Conservation (phyloP, 2,797 vertebrate species). For the Dryobates pubescens region DNA sequence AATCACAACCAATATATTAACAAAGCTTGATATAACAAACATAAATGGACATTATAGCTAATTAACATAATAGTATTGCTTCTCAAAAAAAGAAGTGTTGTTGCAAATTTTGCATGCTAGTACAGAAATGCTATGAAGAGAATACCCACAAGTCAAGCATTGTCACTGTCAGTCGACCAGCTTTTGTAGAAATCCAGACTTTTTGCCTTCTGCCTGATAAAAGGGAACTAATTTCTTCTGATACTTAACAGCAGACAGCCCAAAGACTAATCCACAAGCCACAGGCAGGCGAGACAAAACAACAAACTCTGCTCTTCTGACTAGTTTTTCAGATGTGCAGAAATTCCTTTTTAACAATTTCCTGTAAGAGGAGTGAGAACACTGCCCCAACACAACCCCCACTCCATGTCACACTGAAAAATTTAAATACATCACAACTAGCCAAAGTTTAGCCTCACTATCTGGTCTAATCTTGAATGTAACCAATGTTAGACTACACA, state of each 20-base stretch:
- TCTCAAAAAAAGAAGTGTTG: background rate
- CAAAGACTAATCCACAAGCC: background rate
- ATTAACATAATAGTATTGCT: background rate
- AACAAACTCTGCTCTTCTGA: slow-evolving; percentile 37
- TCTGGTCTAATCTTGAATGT: background rate
- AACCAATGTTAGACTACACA: background rate
- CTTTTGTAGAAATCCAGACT: background rate
- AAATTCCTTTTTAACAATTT: slow-evolving; percentile 48
- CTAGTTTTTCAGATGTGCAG: slow-evolving; percentile 45
- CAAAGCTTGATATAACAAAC: background rate
- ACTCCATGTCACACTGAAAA: background rate
- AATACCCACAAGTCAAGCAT: background rate
- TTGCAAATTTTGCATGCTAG: background rate
- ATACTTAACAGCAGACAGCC: slow-evolving; percentile 11
- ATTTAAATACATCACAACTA: background rate
- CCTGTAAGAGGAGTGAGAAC: slow-evolving; percentile 3
- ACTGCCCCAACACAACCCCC: background rate
- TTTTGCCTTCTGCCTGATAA: background rate
- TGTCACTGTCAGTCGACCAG: background rate
- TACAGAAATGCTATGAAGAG: background rate
- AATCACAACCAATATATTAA: background rate
- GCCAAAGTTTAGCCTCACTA: background rate
- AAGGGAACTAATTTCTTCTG: background rate
- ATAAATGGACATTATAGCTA: background rate
- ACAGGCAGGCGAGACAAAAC: slow-evolving; percentile 30